phyloP scores from a whole-genome alignment of 1,140 invertebrate species.

The Zaprionus capensis region DNA sequence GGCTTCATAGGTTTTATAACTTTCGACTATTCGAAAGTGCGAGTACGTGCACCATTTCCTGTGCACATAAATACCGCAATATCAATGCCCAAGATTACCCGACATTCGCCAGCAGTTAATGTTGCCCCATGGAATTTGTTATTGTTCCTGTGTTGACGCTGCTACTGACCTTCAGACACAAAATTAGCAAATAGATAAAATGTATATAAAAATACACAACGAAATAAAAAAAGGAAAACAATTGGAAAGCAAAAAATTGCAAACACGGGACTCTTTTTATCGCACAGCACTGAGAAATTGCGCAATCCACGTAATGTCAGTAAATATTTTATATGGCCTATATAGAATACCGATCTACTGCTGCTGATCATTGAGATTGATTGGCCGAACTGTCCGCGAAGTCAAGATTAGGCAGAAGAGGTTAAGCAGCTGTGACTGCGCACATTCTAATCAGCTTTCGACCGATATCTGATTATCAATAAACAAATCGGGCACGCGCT shows the following conservation, averaged over 20 bases:
- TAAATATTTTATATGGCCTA: conserved; percentile 26
- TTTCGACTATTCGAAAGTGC: conserved; percentile 15
- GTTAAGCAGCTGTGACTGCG: neutral
- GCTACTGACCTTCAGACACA: conserved; percentile 69
- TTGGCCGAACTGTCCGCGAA: neutral
- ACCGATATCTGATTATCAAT: neutral
- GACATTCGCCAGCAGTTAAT: conserved; percentile 26
- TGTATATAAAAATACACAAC: conserved; percentile 10
- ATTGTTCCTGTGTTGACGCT: conserved; percentile 55
- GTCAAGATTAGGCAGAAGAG: neutral
- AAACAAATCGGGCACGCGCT: conserved; percentile 16
- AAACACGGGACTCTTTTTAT: conserved; percentile 36
- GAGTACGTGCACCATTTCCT: conserved; percentile 62
- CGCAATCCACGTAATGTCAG: conserved; percentile 23
- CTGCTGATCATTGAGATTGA: neutral
- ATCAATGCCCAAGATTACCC: conserved; percentile 69
- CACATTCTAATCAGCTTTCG: conserved; percentile 17
- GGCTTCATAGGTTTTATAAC: conserved; percentile 33
- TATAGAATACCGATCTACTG: neutral
- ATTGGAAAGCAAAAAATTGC: conserved; percentile 14
- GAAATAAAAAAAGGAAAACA: conserved; percentile 4
- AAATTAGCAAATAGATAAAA: conserved; percentile 65
- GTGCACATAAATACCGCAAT: conserved; percentile 67
- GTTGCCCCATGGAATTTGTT: conserved; percentile 29
- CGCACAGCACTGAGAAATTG: conserved; percentile 19